Evolutionary conservation across 2,797 vertebrate genomes (phyloP).

Genomic region (Balearica regulorum): DNA sequence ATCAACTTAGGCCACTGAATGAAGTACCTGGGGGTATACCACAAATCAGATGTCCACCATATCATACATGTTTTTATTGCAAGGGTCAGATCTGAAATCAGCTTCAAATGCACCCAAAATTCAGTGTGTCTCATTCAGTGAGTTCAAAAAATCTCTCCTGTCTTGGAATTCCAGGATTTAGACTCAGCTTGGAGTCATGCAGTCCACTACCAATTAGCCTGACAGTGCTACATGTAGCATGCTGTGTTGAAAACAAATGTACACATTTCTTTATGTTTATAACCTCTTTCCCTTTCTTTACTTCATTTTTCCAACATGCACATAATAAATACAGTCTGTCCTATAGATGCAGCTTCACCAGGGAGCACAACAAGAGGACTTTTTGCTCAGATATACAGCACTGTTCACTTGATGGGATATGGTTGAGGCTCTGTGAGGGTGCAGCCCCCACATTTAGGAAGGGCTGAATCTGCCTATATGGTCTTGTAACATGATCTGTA

Average conservation of each 20-base stretch:
- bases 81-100: neutral
- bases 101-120: neutral
- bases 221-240: neutral
- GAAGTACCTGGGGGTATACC: neutral
- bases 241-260: neutral
- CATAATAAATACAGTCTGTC: neutral
- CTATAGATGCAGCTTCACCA: neutral
- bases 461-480: neutral
- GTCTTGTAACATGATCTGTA: neutral
- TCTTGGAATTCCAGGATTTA: neutral
- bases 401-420: neutral
- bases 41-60: neutral
- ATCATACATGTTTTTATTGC: neutral
- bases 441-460: neutral
- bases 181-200: neutral
- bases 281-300: neutral
- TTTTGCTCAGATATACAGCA: neutral
- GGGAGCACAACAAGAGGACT: neutral
- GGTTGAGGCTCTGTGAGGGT: neutral
- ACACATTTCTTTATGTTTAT: neutral
- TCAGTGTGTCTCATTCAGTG: neutral
- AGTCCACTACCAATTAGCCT: neutral
- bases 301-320: neutral
- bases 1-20: neutral
- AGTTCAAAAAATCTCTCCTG: neutral